Percentiles rank a stretch among this genome's conserved stretches.
Conservation (phyloP, 2,888 invertebrate genomes). For the Abrostola tripartita region DNA sequence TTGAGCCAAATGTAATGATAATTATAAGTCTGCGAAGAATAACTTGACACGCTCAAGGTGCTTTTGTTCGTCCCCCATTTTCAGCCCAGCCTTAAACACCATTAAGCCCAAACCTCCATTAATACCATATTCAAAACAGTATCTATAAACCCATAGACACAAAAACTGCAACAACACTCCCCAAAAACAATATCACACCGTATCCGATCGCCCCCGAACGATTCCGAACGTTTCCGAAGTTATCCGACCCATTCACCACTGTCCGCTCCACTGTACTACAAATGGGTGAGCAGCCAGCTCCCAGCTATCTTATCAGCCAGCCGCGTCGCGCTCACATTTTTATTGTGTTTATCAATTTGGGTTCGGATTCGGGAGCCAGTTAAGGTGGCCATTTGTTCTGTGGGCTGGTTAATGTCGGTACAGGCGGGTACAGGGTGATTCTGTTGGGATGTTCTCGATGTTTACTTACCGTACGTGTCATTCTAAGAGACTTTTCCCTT, state of each 20-base stretch:
- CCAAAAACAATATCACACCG: no score
- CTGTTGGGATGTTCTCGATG: background rate
- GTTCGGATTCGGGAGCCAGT: constrained; percentile 1
- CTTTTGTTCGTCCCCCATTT: no score
- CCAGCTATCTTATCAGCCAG: constrained; percentile 29
- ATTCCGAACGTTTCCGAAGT: constrained; percentile 17
- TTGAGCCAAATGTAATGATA: no score
- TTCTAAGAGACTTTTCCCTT: no score
- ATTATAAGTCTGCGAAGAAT: no score
- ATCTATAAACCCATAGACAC: background rate
- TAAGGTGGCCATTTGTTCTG: background rate
- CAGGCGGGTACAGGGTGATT: background rate
- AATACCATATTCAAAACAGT: no score
- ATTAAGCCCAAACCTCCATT: no score
- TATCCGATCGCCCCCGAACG: background rate
- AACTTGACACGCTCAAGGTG: no score
- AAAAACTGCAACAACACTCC: background rate
- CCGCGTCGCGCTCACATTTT: constrained; percentile 23
- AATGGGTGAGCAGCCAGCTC: constrained; percentile 25
- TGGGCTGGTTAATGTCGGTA: background rate
- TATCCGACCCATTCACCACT: constrained; percentile 11
- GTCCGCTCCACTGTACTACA: constrained; percentile 27
- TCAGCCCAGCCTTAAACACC: no score
- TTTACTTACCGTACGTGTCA: background rate
- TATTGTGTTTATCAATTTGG: constrained; percentile 43